Evolutionary conservation across 2,113 vertebrate genomes (phyloP).

Genomic region (Parus major): DNA sequence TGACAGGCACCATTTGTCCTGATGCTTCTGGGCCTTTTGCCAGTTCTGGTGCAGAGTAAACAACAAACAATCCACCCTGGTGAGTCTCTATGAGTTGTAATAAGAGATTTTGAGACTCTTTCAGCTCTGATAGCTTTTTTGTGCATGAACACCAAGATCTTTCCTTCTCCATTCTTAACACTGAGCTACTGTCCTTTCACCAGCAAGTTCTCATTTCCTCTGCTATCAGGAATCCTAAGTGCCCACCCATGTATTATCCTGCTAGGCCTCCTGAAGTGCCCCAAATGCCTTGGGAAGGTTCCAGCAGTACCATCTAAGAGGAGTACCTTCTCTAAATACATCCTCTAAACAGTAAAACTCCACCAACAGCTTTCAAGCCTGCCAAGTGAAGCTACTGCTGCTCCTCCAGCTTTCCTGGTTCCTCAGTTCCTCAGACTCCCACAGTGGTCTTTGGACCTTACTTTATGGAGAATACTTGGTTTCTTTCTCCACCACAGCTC

Average conservation of each 20-base stretch:
- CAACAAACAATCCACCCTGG: not conserved
- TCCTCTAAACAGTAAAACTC: not conserved
- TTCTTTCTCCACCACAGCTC: not conserved
- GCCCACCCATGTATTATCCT: not conserved
- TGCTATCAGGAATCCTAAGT: not conserved
- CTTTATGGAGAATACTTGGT: not conserved
- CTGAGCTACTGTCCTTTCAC: not conserved
- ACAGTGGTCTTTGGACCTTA: not conserved
- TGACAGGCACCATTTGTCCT: not conserved
- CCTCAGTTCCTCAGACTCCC: not conserved
- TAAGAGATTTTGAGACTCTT: not conserved
- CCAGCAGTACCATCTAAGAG: not conserved
- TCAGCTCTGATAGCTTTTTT: not conserved
- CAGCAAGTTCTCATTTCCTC: not conserved
- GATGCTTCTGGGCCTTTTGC: not conserved
- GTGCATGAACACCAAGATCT: not conserved
- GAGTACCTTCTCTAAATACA: not conserved
- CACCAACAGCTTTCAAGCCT: not conserved
- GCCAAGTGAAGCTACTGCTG: not conserved
- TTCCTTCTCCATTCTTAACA: not conserved
- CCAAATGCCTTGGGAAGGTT: not conserved
- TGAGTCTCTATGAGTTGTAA: not conserved
- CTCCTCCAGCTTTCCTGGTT: not conserved
- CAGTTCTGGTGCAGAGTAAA: not conserved
- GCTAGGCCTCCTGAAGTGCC: not conserved